phyloP scores from a whole-genome alignment of 2,113 vertebrate genomes.

The Nanorana parkeri region DNA sequence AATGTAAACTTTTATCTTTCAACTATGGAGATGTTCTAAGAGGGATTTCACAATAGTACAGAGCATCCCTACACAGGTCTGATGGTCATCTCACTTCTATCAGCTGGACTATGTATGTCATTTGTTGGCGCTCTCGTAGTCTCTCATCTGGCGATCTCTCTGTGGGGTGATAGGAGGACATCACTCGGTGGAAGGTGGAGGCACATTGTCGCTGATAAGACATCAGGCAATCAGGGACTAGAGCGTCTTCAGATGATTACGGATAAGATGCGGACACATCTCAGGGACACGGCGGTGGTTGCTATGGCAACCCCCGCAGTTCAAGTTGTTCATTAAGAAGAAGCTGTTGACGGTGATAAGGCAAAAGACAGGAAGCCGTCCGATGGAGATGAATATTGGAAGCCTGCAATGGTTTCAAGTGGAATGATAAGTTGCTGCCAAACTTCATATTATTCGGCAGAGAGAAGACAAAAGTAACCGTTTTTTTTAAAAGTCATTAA shows the following conservation, averaged over 20 bases:
- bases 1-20: too few relatives aligned
- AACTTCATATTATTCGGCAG: too few relatives aligned
- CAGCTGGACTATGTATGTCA: too few relatives aligned
- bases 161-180: conserved; percentile 16
- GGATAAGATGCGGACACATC: conserved; percentile 41
- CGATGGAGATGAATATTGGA: not conserved
- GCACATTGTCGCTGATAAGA: conserved; percentile 25
- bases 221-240: conserved; percentile 29
- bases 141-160: not conserved
- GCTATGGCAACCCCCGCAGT: conserved; percentile 23
- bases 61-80: too few relatives aligned
- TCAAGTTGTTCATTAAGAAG: conserved; percentile 44
- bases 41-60: too few relatives aligned
- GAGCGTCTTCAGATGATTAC: conserved; percentile 48
- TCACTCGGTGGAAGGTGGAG: not conserved
- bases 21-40: too few relatives aligned
- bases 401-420: not conserved
- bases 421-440: too few relatives aligned
- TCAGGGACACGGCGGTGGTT: conserved; percentile 15
- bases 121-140: not conserved
- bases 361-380: not conserved
- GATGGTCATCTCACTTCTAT: too few relatives aligned
- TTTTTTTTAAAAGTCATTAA: too few relatives aligned
- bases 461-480: too few relatives aligned
- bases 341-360: conserved; percentile 51